phyloP scores from a whole-genome alignment of 2,797 vertebrate species.

The Diplodus sargus region DNA sequence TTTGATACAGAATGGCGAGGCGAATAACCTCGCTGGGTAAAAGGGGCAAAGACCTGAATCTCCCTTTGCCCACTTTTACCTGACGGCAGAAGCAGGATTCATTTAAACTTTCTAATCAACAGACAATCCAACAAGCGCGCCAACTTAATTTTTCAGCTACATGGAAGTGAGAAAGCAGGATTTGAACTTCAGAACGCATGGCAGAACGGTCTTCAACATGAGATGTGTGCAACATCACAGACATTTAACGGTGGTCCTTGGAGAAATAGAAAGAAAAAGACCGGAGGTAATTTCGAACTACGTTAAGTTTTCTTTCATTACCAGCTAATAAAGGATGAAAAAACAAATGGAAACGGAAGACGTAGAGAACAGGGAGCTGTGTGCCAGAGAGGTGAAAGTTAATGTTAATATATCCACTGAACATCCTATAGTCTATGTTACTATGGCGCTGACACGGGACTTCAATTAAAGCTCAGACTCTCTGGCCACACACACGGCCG shows the following conservation, averaged over 20 bases:
- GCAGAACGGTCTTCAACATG: neutral
- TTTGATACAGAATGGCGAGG: too few species aligned
- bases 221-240: neutral
- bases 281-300: too few species aligned
- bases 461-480: conserved; percentile 66
- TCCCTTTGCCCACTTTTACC: neutral
- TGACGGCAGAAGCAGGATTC: neutral
- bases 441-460: conserved; percentile 53
- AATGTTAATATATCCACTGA: conserved; percentile 46
- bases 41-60: neutral
- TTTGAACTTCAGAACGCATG: too few species aligned
- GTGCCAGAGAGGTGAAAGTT: conserved; percentile 25
- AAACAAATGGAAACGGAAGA: neutral
- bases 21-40: too few species aligned
- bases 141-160: too few species aligned
- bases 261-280: neutral
- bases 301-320: too few species aligned
- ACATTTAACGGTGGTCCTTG: neutral
- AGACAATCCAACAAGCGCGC: too few species aligned
- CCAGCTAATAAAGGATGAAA: too few species aligned
- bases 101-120: too few species aligned
- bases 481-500: conserved; percentile 19
- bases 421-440: conserved; percentile 49
- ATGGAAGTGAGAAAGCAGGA: too few species aligned
- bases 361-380: neutral